A percentile compares a stretch with the other conserved stretches of the same genome.
Evolutionary conservation across 2,797 vertebrate genomes (phyloP).

Genomic region (Dipus sagitta): DNA sequence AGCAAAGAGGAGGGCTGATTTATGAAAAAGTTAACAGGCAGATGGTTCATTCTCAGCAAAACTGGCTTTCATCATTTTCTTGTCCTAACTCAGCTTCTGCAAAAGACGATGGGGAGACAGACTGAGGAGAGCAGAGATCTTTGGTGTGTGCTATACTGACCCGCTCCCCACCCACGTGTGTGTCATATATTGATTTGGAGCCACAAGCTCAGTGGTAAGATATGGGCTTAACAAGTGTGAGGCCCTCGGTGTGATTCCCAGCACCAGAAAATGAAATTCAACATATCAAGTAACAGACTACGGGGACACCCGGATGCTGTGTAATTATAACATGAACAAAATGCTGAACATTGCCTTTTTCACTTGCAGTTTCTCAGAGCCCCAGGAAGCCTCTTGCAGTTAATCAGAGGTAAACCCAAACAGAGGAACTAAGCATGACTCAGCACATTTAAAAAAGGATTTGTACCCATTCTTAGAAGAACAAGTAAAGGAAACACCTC

Average conservation of each 20-base stretch:
- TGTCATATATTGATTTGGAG: background rate
- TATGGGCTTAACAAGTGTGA: background rate
- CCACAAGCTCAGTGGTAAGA: background rate
- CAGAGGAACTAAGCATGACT: slow-evolving; percentile 73
- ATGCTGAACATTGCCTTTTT: background rate
- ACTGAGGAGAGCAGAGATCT: background rate
- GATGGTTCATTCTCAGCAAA: background rate
- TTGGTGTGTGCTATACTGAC: background rate
- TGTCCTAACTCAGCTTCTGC: slow-evolving; percentile 24
- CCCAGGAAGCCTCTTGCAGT: background rate
- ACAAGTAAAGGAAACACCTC: slow-evolving; percentile 74
- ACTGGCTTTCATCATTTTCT: background rate
- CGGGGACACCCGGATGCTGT: background rate
- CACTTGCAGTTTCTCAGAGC: background rate
- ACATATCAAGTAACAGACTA: background rate
- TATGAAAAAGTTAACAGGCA: background rate
- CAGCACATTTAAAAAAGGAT: slow-evolving; percentile 76
- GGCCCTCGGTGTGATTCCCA: background rate
- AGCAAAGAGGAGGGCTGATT: background rate
- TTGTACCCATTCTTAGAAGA: slow-evolving; percentile 79
- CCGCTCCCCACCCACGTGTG: background rate
- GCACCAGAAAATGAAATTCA: slow-evolving; percentile 8
- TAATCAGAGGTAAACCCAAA: slow-evolving; percentile 36
- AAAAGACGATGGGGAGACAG: background rate
- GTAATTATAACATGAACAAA: background rate